Conservation (phyloP, 2,888 invertebrate genomes). For the Pristionchus fissidentatus region DNA sequence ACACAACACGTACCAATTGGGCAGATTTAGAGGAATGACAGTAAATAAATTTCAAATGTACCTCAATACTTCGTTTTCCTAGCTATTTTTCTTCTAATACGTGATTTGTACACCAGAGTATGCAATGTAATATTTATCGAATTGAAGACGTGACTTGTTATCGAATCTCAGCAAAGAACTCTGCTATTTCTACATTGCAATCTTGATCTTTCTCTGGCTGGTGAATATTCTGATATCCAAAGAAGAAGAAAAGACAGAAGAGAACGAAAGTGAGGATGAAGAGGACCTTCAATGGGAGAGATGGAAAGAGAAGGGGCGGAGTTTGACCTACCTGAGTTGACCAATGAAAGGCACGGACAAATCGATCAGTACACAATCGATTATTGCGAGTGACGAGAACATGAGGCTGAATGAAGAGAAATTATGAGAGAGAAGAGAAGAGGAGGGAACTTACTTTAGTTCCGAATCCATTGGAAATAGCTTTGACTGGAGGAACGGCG, state of each 20-base stretch:
- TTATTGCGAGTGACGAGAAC: constrained; percentile 26
- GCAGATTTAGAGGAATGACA: too few species aligned
- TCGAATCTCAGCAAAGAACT: constrained; percentile 45
- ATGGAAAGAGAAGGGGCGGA: not conserved
- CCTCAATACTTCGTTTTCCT: not conserved
- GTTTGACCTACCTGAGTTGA: constrained; percentile 26
- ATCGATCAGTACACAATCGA: constrained; percentile 35
- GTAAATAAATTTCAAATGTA: not conserved
- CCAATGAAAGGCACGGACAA: constrained; percentile 39
- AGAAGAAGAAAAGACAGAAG: constrained; percentile 49
- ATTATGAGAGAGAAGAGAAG: not conserved
- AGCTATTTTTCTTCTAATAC: too few species aligned
- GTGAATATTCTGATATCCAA: constrained; percentile 46
- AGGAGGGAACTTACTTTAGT: not conserved
- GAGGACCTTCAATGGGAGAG: not conserved
- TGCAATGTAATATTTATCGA: too few species aligned
- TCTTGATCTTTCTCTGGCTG: constrained; percentile 23
- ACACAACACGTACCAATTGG: too few species aligned
- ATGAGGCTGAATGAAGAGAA: not conserved
- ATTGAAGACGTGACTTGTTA: not conserved
- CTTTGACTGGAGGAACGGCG: constrained; percentile 22
- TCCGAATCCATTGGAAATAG: not conserved
- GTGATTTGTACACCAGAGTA: not conserved
- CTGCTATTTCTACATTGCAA: constrained; percentile 28
- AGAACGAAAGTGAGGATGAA: constrained; percentile 34